These are phyloP conservation scores for Melopsittacus undulatus DNA, from an alignment of 2,797 vertebrate genomes.

Conservation along the genomic window DNA sequence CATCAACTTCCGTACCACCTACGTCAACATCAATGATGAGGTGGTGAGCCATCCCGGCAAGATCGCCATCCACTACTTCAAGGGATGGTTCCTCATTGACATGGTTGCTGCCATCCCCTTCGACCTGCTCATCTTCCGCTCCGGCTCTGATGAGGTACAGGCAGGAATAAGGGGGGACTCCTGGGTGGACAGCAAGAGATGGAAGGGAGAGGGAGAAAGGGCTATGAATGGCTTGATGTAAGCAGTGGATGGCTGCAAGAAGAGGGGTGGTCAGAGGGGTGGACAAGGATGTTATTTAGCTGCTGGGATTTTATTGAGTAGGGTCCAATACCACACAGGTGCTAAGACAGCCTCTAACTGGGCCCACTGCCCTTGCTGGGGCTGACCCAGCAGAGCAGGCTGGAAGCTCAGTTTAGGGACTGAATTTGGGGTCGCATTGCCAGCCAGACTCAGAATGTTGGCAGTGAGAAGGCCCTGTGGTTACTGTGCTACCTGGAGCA, in stretches of 20 bases:
- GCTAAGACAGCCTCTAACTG: neutral
- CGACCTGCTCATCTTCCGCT: constrained; percentile 95
- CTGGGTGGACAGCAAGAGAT: neutral
- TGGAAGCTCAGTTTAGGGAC: neutral
- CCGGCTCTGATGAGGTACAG: constrained; percentile 92
- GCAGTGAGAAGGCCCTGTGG: neutral
- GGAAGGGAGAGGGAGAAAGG: neutral
- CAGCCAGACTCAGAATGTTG: neutral
- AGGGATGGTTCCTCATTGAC: constrained; percentile 99
- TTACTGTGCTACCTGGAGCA: neutral
- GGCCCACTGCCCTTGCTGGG: neutral
- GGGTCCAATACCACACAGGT: neutral
- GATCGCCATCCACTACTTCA: constrained; percentile 97
- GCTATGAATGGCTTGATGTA: neutral
- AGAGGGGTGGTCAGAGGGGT: neutral
- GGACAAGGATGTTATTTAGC: neutral
- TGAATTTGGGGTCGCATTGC: neutral
- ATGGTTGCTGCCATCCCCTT: constrained; percentile 99
- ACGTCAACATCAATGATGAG: constrained; percentile 96
- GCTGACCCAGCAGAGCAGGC: neutral
- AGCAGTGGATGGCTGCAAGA: neutral
- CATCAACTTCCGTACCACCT: constrained; percentile 99
- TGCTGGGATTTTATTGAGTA: neutral
- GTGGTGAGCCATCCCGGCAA: constrained; percentile 95
- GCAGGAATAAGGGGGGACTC: neutral